A percentile compares a stretch with the other conserved stretches of the same genome.
Conservation (phyloP, 2,113 vertebrate species). For the Spermophilus dauricus region DNA sequence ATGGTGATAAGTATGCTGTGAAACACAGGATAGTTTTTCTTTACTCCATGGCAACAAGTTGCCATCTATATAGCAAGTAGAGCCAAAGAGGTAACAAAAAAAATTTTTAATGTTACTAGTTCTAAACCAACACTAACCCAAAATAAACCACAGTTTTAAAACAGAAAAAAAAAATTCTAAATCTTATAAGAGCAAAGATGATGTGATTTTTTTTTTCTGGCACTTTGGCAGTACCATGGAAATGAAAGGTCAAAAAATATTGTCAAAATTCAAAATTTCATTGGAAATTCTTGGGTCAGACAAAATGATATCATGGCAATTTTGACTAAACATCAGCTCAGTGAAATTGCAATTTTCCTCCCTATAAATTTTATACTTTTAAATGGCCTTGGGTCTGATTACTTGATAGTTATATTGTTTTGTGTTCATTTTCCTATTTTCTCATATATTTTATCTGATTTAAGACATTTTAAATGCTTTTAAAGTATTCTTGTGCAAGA, state of each 20-base stretch:
- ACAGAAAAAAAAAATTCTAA: not conserved
- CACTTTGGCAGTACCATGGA: not conserved
- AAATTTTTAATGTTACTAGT: not conserved
- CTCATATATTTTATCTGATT: not conserved
- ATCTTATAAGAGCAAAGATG: not conserved
- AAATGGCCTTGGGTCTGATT: not conserved
- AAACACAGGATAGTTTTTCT: not conserved
- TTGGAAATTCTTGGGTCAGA: not conserved
- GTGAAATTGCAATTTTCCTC: not conserved
- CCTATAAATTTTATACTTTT: not conserved
- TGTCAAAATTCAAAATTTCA: not conserved
- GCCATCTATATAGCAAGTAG: not conserved
- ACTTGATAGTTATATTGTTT: not conserved
- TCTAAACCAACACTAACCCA: not conserved
- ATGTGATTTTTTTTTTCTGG: not conserved
- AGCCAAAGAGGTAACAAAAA: not conserved
- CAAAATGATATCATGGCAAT: not conserved
- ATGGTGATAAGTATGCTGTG: no score
- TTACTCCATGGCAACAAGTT: slow-evolving; percentile 32
- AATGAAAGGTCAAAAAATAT: not conserved
- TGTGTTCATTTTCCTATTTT: not conserved
- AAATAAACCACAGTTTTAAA: not conserved
- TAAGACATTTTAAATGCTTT: not conserved
- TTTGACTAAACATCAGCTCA: not conserved
- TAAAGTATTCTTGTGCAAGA: not conserved